Conservation (phyloP, 2,888 invertebrate genomes). For the Metellina segmentata region DNA sequence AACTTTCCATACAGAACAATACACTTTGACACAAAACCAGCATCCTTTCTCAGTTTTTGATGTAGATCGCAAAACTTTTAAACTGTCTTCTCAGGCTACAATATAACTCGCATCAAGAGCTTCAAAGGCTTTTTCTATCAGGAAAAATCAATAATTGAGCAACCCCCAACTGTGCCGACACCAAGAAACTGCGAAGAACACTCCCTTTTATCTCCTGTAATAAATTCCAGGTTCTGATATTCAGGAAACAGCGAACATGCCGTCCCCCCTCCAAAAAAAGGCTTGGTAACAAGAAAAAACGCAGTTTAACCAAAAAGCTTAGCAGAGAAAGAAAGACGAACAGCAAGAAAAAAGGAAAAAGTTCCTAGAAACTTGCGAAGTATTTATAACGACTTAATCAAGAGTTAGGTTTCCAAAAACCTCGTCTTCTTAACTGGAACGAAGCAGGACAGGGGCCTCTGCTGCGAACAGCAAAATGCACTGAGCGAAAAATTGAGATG, state of each 20-base stretch:
- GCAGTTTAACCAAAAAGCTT: not conserved
- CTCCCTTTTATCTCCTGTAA: not conserved
- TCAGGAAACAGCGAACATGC: not conserved
- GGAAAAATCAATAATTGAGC: not conserved
- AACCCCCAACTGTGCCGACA: not conserved
- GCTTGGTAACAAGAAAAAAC: not conserved
- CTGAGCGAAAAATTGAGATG: conserved; percentile 70
- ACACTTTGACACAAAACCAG: too few species aligned
- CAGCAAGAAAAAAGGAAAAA: conserved; percentile 25
- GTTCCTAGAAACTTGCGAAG: conserved; percentile 11
- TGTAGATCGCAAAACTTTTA: too few species aligned
- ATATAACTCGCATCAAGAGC: too few species aligned
- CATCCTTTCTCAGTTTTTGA: too few species aligned
- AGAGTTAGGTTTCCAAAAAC: conserved; percentile 35
- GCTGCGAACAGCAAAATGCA: conserved; percentile 63
- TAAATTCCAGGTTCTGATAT: conserved; percentile 14
- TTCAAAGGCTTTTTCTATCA: too few species aligned
- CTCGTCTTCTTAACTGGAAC: conserved; percentile 12
- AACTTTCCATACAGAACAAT: too few species aligned
- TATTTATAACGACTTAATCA: conserved; percentile 58
- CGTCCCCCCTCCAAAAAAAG: not conserved
- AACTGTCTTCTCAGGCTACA: too few species aligned
- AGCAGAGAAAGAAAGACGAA: not conserved
- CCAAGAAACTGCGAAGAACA: not conserved
- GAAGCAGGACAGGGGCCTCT: conserved; percentile 17